Conservation (phyloP, 2,888 invertebrate species). For the Acleris cristana region DNA sequence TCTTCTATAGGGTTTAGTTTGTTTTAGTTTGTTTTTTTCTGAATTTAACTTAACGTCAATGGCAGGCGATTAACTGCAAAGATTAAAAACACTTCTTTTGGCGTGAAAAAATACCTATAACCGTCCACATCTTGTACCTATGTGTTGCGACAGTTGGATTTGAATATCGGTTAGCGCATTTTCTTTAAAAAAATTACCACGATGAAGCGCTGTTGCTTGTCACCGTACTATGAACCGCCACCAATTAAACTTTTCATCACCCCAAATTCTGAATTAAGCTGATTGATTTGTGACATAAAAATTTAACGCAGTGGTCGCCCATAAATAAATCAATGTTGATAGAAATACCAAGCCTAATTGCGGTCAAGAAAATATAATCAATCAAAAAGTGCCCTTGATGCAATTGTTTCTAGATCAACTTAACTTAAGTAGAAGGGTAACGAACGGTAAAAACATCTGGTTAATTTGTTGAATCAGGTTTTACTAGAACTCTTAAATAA, state of each 20-base stretch:
- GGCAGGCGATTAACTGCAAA: too few relatives aligned
- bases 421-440: neutral
- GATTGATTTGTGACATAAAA: slow-evolving; percentile 79
- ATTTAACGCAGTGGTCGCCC: slow-evolving; percentile 65
- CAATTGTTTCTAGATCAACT: neutral
- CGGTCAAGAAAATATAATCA: neutral
- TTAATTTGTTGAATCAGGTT: slow-evolving; percentile 44
- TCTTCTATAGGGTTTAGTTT: too few relatives aligned
- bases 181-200: too few relatives aligned
- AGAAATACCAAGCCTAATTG: slow-evolving; percentile 13
- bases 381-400: slow-evolving; percentile 4
- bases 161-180: too few relatives aligned
- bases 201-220: neutral
- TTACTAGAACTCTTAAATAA: slow-evolving; percentile 51
- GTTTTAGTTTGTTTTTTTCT: too few relatives aligned
- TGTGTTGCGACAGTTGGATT: too few relatives aligned
- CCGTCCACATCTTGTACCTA: too few relatives aligned
- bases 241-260: slow-evolving; percentile 43
- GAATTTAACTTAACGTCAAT: too few relatives aligned
- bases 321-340: slow-evolving; percentile 66
- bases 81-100: too few relatives aligned
- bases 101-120: too few relatives aligned
- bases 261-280: slow-evolving; percentile 64
- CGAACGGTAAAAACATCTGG: neutral
- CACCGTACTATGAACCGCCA: slow-evolving; percentile 25